Conservation (phyloP, 2,113 vertebrate genomes). For the Lepisosteus oculatus region DNA sequence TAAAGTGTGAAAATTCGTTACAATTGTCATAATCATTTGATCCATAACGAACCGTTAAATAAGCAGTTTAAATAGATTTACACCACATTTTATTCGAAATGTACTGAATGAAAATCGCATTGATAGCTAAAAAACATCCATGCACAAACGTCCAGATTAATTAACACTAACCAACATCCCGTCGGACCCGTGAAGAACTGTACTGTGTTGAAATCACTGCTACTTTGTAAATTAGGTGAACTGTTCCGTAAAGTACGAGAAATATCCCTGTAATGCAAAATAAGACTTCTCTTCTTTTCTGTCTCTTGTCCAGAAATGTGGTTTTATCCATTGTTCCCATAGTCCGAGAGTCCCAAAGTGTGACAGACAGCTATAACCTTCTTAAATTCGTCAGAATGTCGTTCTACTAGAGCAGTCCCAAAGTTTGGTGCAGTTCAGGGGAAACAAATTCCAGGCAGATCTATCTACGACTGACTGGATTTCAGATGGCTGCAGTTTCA, state of each 20-base stretch:
- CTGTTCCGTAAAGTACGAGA: conserved; percentile 49
- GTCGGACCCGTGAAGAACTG: conserved; percentile 39
- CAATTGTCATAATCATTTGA: too few species aligned
- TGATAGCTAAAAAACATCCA: background rate
- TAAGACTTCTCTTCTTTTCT: conserved; percentile 52
- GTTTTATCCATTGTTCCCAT: conserved; percentile 34
- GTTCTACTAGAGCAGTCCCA: background rate
- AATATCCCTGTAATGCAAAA: conserved; percentile 59
- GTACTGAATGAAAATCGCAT: too few species aligned
- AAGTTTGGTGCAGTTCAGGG: too few species aligned
- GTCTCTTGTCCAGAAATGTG: conserved; percentile 41
- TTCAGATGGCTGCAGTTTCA: too few species aligned
- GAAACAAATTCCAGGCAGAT: too few species aligned
- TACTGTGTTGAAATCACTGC: conserved; percentile 28
- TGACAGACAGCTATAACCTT: background rate
- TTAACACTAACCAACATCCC: conserved; percentile 56
- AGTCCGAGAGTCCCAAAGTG: background rate
- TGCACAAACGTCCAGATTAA: conserved; percentile 20
- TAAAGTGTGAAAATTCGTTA: too few species aligned
- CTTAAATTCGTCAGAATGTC: conserved; percentile 8
- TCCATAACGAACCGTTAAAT: too few species aligned
- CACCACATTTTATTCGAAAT: too few species aligned
- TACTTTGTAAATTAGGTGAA: conserved; percentile 52
- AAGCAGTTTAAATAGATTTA: too few species aligned
- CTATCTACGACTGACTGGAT: too few species aligned